A percentile compares a stretch with the other conserved stretches of the same genome.
phyloP scores from a whole-genome alignment of 2,113 vertebrate genomes.

The Dromiciops gliroides region DNA sequence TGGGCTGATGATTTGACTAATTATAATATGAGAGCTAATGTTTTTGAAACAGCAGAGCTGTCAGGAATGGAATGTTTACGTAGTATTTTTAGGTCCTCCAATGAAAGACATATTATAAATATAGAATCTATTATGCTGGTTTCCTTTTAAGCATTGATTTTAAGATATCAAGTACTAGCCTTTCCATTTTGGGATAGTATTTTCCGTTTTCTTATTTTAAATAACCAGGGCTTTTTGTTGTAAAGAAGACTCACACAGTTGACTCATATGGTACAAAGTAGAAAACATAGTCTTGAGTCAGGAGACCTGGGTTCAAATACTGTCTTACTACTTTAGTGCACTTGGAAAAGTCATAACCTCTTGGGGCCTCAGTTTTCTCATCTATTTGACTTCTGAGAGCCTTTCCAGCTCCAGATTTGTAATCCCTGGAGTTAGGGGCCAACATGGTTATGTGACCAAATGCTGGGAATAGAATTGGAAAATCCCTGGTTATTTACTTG shows the following conservation, averaged over 20 bases:
- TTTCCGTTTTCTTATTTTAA: neutral
- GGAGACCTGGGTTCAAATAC: no score
- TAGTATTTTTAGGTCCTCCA: conserved; percentile 22
- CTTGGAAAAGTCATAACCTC: no score
- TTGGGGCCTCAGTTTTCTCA: no score
- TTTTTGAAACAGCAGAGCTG: no score
- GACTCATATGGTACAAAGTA: no score
- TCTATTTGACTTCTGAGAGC: no score
- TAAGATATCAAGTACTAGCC: neutral
- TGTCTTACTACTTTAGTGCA: no score
- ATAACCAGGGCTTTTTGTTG: neutral
- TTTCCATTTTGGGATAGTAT: neutral
- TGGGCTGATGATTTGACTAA: no score
- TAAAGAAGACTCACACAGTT: no score
- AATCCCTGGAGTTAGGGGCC: neutral
- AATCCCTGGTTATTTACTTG: conserved; percentile 12
- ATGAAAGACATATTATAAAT: conserved; percentile 24
- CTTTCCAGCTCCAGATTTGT: no score
- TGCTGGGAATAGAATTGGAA: neutral
- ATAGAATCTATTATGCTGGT: neutral
- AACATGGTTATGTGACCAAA: neutral
- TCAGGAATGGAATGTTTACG: neutral
- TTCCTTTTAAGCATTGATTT: neutral
- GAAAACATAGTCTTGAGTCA: no score
- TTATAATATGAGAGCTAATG: no score